These are phyloP conservation scores for Scarus forsteni DNA, from an alignment of 2,797 vertebrate genomes.

Conservation along the genomic window DNA sequence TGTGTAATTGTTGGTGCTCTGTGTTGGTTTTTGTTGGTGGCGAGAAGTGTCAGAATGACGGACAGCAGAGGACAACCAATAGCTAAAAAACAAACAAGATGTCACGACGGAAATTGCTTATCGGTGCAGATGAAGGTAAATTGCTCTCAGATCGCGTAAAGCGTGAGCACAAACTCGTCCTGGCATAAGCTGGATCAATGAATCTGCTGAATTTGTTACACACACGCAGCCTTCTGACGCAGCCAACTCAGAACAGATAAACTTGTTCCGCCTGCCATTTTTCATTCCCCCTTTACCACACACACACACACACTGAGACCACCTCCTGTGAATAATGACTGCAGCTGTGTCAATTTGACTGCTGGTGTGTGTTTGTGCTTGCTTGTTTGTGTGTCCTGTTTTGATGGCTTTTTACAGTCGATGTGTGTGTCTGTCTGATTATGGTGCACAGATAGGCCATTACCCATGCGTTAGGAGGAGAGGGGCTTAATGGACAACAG, in stretches of 20 bases:
- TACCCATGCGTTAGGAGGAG: slow-evolving; percentile 71
- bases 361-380: slow-evolving; percentile 26
- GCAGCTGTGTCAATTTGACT: slow-evolving; percentile 78
- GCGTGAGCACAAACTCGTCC: slow-evolving; percentile 59
- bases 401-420: slow-evolving; percentile 66
- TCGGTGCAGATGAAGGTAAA: slow-evolving; percentile 80
- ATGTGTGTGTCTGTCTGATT: slow-evolving; percentile 76
- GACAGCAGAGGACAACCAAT: slow-evolving; percentile 54
- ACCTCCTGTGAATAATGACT: slow-evolving; percentile 73
- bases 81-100: slow-evolving; percentile 60
- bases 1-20: slow-evolving; percentile 35
- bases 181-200: slow-evolving; percentile 78
- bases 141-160: slow-evolving; percentile 69
- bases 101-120: slow-evolving; percentile 79
- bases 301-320: slow-evolving; percentile 34
- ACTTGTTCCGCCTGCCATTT: slow-evolving; percentile 55
- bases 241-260: slow-evolving; percentile 59
- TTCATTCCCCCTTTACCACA: slow-evolving; percentile 17
- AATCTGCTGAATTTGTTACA: slow-evolving; percentile 58
- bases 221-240: slow-evolving; percentile 57
- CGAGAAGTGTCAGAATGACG: slow-evolving; percentile 73
- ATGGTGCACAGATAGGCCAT: slow-evolving; percentile 81
- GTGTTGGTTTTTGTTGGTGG: slow-evolving; percentile 46
- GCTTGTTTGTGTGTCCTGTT: slow-evolving; percentile 58
- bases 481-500: slow-evolving; percentile 80